Conservation (phyloP, 2,888 invertebrate species). For the Nephrocerus scutellatus region DNA sequence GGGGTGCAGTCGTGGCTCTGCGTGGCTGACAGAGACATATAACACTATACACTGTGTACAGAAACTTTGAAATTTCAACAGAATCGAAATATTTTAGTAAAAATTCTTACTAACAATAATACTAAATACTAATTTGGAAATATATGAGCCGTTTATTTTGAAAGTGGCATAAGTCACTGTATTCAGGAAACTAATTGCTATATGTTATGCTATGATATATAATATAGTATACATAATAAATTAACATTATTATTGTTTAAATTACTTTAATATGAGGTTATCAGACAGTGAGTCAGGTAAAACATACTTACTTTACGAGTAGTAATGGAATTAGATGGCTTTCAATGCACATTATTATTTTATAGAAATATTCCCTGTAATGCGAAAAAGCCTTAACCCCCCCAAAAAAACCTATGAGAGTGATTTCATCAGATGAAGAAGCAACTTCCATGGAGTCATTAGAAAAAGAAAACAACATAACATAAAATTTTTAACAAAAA, state of each 20-base stretch:
- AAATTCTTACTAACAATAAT: no score
- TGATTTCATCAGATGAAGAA: slow-evolving; percentile 16
- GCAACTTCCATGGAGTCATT: slow-evolving; percentile 13
- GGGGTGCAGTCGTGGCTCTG: no score
- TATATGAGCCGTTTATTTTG: slow-evolving; percentile 7
- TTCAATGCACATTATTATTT: slow-evolving; percentile 5
- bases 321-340: slow-evolving; percentile 6
- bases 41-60: no score
- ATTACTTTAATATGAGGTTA: slow-evolving; percentile 4
- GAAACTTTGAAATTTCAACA: no score
- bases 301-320: slow-evolving; percentile 4
- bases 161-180: slow-evolving; percentile 11
- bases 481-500: no score
- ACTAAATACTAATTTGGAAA: no score
- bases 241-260: slow-evolving; percentile 10
- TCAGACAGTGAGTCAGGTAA: slow-evolving; percentile 8
- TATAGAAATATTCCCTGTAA: no score
- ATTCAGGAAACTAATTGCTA: slow-evolving; percentile 7
- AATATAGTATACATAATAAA: slow-evolving; percentile 9
- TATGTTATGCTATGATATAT: slow-evolving; percentile 10
- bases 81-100: no score
- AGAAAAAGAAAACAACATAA: slow-evolving; percentile 15
- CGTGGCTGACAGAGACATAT: no score
- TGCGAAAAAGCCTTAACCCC: slow-evolving; percentile 4
- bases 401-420: no score